These are phyloP conservation scores for Phalera bucephala DNA, from an alignment of 2,888 invertebrate species.

Conservation along the genomic window DNA sequence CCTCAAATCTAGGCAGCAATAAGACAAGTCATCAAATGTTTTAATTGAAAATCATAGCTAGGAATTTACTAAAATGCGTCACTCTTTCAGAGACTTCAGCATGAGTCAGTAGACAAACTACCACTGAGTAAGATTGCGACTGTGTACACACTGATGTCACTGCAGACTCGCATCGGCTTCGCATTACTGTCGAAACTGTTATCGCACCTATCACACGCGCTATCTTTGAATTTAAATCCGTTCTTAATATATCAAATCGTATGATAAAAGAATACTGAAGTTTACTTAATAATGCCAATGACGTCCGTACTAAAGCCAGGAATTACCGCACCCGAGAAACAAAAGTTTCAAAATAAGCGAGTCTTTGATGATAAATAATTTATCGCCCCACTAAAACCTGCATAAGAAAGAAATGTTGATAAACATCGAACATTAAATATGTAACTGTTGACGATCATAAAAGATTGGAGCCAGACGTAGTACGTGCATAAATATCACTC, in stretches of 20 bases:
- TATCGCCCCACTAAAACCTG: constrained; percentile 78
- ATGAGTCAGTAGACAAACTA: constrained; percentile 64
- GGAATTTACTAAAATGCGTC: constrained; percentile 45
- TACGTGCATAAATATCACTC: constrained; percentile 73
- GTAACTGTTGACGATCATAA: constrained; percentile 82
- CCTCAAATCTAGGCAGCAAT: constrained; percentile 2
- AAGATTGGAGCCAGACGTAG: constrained; percentile 74
- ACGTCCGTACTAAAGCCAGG: constrained; percentile 57
- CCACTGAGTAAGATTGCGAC: constrained; percentile 40
- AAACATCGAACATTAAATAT: constrained; percentile 83
- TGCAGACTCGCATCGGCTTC: constrained; percentile 46
- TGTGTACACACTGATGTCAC: constrained; percentile 59
- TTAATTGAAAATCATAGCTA: constrained; percentile 22
- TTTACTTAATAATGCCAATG: constrained; percentile 60
- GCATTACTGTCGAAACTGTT: constrained; percentile 56
- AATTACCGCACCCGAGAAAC: constrained; percentile 58
- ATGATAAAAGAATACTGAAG: constrained; percentile 47
- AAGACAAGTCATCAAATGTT: constrained; percentile 8
- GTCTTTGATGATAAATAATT: constrained; percentile 82
- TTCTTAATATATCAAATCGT: constrained; percentile 46
- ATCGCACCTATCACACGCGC: constrained; percentile 36
- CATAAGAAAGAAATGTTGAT: constrained; percentile 83
- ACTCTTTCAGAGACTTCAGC: constrained; percentile 46
- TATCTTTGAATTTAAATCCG: constrained; percentile 48
- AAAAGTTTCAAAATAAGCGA: constrained; percentile 78